Evolutionary conservation across 2,888 invertebrate species (phyloP).

Genomic region (Sarcophaga variegata): DNA sequence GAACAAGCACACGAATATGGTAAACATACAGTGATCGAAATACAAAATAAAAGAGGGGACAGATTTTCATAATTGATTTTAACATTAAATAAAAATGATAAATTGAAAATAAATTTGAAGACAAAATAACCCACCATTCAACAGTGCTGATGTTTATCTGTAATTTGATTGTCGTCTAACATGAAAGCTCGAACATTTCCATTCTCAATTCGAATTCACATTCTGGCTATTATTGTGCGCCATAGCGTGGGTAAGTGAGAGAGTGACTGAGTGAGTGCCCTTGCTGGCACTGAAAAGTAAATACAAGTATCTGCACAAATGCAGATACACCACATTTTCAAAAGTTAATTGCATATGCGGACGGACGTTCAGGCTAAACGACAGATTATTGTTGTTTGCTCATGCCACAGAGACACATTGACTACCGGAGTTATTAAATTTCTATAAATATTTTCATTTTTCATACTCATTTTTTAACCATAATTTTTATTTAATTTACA

Average conservation of each 20-base stretch:
- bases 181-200: constrained; percentile 56
- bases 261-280: neutral
- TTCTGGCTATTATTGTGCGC: too few relatives aligned
- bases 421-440: constrained; percentile 44
- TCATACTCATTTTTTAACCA: constrained; percentile 23
- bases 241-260: neutral
- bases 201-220: neutral
- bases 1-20: too few relatives aligned
- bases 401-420: constrained; percentile 35
- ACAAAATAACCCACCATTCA: constrained; percentile 62
- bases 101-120: constrained; percentile 55
- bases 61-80: constrained; percentile 61
- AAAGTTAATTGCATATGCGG: neutral
- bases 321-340: neutral
- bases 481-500: constrained; percentile 58
- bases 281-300: neutral
- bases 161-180: constrained; percentile 68
- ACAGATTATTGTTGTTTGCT: neutral
- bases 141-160: constrained; percentile 65
- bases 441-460: constrained; percentile 19
- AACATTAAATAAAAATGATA: constrained; percentile 61
- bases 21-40: neutral
- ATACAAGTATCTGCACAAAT: neutral
- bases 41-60: neutral
- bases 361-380: neutral